phyloP scores from a whole-genome alignment of 2,888 invertebrate genomes.

The Ferrisia virgata region DNA sequence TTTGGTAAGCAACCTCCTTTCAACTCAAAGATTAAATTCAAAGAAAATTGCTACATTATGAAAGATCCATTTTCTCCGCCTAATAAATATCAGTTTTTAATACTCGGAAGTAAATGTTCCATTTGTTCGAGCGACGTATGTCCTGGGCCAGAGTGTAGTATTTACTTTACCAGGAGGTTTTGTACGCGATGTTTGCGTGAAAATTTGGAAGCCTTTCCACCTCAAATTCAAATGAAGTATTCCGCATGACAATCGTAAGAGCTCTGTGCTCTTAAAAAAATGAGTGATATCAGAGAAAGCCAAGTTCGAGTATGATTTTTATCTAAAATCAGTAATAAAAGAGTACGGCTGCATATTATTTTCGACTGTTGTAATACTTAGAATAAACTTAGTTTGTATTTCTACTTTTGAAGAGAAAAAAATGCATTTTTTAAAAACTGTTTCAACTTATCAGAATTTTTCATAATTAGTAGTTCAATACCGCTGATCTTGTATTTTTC shows the following conservation, averaged over 20 bases:
- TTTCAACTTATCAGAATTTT: neutral
- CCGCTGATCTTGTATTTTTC: neutral
- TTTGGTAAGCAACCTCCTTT: slow-evolving; percentile 39
- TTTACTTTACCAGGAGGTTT: slow-evolving; percentile 72
- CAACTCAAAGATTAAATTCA: slow-evolving; percentile 45
- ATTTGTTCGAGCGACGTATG: slow-evolving; percentile 69
- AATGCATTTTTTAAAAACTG: neutral
- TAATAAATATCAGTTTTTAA: slow-evolving; percentile 70
- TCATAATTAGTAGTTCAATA: neutral
- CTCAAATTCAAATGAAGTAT: slow-evolving; percentile 56
- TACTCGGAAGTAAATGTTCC: slow-evolving; percentile 73
- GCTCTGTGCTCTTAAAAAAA: neutral
- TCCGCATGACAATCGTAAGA: slow-evolving; percentile 21
- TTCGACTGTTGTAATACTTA: slow-evolving; percentile 9
- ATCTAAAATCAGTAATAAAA: neutral
- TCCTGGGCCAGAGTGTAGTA: slow-evolving; percentile 69
- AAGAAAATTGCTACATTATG: slow-evolving; percentile 73
- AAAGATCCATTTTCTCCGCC: slow-evolving; percentile 80
- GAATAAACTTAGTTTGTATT: neutral
- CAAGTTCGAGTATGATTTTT: neutral
- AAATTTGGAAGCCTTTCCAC: slow-evolving; percentile 64
- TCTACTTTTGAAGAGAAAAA: neutral
- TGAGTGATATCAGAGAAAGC: slow-evolving; percentile 1
- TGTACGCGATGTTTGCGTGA: slow-evolving; percentile 69
- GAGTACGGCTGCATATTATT: neutral